phyloP scores from a whole-genome alignment of 2,797 vertebrate species.

The Hemitrygon akajei region DNA sequence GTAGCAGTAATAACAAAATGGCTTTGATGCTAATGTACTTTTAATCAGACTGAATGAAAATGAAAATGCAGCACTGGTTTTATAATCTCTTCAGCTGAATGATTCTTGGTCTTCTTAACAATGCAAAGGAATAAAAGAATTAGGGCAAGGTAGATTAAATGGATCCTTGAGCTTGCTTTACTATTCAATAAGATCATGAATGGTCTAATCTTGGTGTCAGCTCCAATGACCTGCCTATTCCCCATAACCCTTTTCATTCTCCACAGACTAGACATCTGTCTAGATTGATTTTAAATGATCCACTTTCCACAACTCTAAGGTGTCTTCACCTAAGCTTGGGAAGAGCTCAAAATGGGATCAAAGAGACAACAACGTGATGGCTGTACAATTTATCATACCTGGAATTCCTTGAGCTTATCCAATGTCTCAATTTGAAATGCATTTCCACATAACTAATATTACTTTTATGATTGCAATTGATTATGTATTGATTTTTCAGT shows the following conservation, averaged over 20 bases:
- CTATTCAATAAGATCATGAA: no score
- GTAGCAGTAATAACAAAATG: not conserved
- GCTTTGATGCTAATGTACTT: not conserved
- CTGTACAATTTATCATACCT: not conserved
- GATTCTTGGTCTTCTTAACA: not conserved
- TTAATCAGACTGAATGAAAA: slow-evolving; percentile 6
- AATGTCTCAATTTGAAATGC: not conserved
- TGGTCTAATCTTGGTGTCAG: no score
- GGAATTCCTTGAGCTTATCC: not conserved
- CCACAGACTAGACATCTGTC: no score
- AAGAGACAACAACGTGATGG: not conserved
- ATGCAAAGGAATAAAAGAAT: not conserved
- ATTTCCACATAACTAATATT: not conserved
- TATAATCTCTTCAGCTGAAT: not conserved
- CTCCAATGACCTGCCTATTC: no score
- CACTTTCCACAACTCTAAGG: not conserved
- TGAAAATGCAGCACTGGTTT: not conserved
- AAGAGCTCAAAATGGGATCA: not conserved
- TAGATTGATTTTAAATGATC: no score
- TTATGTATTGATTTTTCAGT: not conserved
- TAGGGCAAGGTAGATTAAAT: no score
- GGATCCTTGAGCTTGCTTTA: no score
- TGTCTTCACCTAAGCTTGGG: not conserved
- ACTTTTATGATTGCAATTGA: not conserved
- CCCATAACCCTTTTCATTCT: not conserved